Evolutionary conservation across 2,797 vertebrate species (phyloP).

Genomic region (Channallabes apus): DNA sequence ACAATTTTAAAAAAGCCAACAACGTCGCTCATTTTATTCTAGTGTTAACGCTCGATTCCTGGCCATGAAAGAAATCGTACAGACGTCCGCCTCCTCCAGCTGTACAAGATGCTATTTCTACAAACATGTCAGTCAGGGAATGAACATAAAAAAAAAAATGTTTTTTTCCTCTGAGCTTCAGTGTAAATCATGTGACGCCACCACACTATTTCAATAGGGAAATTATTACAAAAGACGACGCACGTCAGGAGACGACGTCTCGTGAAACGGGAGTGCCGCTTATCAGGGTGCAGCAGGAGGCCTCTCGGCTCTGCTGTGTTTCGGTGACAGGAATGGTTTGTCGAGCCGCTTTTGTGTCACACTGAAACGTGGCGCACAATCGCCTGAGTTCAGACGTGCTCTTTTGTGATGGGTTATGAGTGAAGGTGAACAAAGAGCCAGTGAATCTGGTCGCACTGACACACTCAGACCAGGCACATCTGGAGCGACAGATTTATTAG

Average conservation of each 20-base stretch:
- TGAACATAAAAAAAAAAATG: too few relatives aligned
- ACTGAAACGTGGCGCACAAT: constrained; percentile 33
- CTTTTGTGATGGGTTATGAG: background rate
- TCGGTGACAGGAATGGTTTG: constrained; percentile 59
- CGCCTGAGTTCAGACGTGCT: background rate
- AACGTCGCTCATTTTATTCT: too few relatives aligned
- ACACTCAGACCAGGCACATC: background rate
- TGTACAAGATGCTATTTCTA: too few relatives aligned
- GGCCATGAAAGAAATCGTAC: too few relatives aligned
- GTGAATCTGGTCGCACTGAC: background rate
- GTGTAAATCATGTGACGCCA: background rate
- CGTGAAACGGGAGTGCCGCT: constrained; percentile 57
- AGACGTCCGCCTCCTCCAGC: too few relatives aligned
- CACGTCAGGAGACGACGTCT: constrained; percentile 41
- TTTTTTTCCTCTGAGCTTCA: too few relatives aligned
- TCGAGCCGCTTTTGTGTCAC: constrained; percentile 55
- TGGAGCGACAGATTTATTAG: background rate
- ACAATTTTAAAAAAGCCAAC: too few relatives aligned
- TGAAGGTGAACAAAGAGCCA: background rate
- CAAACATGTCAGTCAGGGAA: too few relatives aligned
- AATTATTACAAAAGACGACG: constrained; percentile 33
- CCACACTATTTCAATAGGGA: background rate
- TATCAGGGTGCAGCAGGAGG: constrained; percentile 66
- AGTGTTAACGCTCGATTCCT: too few relatives aligned
- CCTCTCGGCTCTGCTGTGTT: constrained; percentile 65